A percentile compares a stretch with the other conserved stretches of the same genome.
Conservation (phyloP, 2,113 vertebrate species). For the Elephantulus edwardii region DNA sequence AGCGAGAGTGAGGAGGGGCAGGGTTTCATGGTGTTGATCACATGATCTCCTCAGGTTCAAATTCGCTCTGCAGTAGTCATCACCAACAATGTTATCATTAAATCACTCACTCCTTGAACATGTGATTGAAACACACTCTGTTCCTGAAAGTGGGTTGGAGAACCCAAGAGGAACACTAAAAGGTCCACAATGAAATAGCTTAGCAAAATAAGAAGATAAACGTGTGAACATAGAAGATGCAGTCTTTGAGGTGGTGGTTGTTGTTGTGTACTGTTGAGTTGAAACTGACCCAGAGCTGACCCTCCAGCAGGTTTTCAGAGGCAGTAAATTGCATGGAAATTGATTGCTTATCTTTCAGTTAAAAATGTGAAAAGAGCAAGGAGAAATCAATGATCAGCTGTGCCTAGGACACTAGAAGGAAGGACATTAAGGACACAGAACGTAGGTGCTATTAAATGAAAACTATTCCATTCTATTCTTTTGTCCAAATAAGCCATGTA, state of each 20-base stretch:
- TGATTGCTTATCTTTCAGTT: too few species aligned
- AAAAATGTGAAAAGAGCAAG: not conserved
- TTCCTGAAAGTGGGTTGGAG: not conserved
- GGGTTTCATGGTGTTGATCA: too few species aligned
- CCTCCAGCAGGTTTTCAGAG: too few species aligned
- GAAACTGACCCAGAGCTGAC: too few species aligned
- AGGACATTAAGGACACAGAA: not conserved
- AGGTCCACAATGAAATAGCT: not conserved
- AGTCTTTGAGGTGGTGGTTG: too few species aligned
- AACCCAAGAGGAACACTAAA: slow-evolving; percentile 9
- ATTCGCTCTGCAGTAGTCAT: too few species aligned
- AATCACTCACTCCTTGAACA: not conserved
- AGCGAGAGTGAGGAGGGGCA: too few species aligned
- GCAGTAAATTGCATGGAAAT: too few species aligned
- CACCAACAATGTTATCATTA: not conserved
- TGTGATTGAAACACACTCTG: not conserved
- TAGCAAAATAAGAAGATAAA: not conserved
- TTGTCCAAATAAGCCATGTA: not conserved
- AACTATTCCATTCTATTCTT: not conserved
- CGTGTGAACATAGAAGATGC: not conserved
- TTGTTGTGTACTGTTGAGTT: too few species aligned
- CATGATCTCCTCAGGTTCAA: too few species aligned
- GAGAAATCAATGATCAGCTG: not conserved
- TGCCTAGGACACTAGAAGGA: not conserved
- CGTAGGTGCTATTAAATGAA: not conserved